Percentiles rank a stretch among this genome's conserved stretches.
Evolutionary conservation across 2,113 vertebrate genomes (phyloP).

Genomic region (Marcusenius ussheri): DNA sequence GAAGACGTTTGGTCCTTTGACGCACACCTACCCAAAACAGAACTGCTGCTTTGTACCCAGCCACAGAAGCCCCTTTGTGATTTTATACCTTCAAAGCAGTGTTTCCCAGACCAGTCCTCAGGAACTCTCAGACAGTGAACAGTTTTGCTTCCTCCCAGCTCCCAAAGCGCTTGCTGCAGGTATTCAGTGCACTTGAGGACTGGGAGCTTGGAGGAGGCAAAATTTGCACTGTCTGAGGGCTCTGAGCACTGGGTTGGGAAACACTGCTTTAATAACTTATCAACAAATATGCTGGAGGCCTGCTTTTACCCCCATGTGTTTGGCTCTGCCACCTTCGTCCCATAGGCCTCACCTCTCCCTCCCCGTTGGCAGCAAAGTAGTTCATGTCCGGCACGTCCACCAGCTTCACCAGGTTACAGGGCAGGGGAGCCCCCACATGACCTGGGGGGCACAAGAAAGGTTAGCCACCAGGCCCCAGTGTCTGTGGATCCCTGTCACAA

Average conservation of each 20-base stretch:
- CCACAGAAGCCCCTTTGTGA: background rate
- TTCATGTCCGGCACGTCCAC: constrained; percentile 94
- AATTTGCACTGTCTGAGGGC: background rate
- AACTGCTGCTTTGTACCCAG: background rate
- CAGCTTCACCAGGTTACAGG: constrained; percentile 80
- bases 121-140: background rate
- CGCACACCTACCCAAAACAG: constrained; percentile 68
- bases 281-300: background rate
- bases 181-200: background rate
- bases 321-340: background rate
- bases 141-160: background rate
- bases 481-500: background rate
- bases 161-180: background rate
- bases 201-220: background rate
- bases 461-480: background rate
- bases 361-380: constrained; percentile 80
- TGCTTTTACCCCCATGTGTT: background rate
- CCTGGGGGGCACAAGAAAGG: constrained; percentile 52
- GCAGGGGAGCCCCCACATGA: constrained; percentile 88
- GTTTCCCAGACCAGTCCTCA: background rate
- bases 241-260: background rate
- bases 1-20: constrained; percentile 91
- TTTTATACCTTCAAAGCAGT: background rate
- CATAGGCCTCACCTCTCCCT: constrained; percentile 78
- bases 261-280: background rate